phyloP scores from a whole-genome alignment of 2,113 vertebrate species.

The Phaethornis superciliosus region DNA sequence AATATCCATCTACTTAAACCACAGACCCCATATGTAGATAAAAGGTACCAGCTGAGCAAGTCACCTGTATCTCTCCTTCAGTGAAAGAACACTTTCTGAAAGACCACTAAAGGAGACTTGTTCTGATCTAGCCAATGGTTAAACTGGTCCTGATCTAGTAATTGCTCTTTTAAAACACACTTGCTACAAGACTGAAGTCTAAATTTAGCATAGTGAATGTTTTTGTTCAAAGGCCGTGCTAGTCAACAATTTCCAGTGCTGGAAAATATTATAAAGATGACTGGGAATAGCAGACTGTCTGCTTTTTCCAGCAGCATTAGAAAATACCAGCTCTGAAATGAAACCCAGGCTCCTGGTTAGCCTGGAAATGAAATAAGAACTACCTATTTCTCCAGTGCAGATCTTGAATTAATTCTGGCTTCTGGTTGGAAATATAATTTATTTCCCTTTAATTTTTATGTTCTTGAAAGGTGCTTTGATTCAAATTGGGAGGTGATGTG shows the following conservation, averaged over 20 bases:
- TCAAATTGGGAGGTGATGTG: not conserved
- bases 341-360: conserved; percentile 21
- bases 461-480: not conserved
- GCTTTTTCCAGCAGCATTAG: conserved; percentile 60
- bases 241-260: conserved; percentile 66
- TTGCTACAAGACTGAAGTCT: conserved; percentile 7
- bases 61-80: not conserved
- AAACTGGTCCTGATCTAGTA: conserved; percentile 16
- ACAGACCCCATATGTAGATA: not conserved
- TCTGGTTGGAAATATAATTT: conserved; percentile 41
- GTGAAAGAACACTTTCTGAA: not conserved
- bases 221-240: conserved; percentile 51
- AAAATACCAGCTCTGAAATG: conserved; percentile 59
- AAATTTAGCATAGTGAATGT: conserved; percentile 56
- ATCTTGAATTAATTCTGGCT: conserved; percentile 58
- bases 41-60: not conserved
- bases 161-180: conserved; percentile 25
- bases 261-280: conserved; percentile 71
- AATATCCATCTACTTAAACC: not conserved
- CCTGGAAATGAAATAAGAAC: conserved; percentile 54
- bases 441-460: conserved; percentile 6
- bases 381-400: not conserved
- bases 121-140: not conserved
- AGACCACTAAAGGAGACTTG: not conserved
- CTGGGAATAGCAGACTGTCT: conserved; percentile 46